Evolutionary conservation across 1,140 invertebrate genomes (phyloP), one percentile per base, ranked within the genome.

Genomic region (Macrocentrus cingulum): DNA sequence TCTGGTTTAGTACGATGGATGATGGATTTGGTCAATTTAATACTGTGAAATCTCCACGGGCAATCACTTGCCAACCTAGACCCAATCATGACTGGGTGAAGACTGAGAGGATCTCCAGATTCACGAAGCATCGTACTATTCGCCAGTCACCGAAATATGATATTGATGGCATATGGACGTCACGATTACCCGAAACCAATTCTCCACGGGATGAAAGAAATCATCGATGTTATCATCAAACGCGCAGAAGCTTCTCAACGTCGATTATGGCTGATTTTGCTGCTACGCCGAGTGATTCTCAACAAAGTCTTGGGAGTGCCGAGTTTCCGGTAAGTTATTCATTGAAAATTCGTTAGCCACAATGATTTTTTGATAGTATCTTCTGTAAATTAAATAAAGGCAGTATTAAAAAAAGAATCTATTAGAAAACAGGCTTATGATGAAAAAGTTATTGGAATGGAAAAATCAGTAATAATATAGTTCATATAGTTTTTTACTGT

Each of bases 21-120:
- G 70, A 70, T 5, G 69, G 66, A 2, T 70, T 70, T 51, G 67
- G 70, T 9, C 56, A 68, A 1, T 74, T 70, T 54, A 70, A 70
- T 48, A 65, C 69, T 1, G 65, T 72, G 52, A 71, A 71, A 29
- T 72, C 70, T 0, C 55, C 71, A 11, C 64, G 67, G 23, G 71
- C 69, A 5, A 70, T 74, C 41, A 71, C 72, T 0, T 59, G 72
- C 1, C 72, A 74, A 23, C 72, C 72, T 0, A 58, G 72, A 20
- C 72, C 72, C 0, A 74, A 73, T 55, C 72, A 72, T 61, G 72
- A 74, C 19, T 74, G 72, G 72, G 69, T 73, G 6, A 68, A 66
- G 18, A 72, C 70, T 6, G 72, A 74, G 41, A 65, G 62, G 48
- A 69, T 74, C 41, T 68, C 71, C 1, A 65, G 71, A 37, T 72